Conservation (phyloP, 2,113 vertebrate genomes). For the Talpa occidentalis region DNA sequence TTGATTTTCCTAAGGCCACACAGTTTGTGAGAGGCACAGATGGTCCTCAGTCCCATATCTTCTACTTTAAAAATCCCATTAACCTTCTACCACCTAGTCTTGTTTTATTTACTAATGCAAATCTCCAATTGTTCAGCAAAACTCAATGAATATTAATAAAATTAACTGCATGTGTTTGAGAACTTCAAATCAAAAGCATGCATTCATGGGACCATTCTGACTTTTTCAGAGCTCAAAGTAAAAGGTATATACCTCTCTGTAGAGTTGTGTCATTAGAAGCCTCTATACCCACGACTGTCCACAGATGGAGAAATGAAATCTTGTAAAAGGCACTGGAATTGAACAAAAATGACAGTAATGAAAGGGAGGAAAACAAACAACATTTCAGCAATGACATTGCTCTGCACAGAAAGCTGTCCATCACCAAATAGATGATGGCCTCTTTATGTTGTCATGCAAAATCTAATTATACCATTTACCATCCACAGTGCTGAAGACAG, state of each 20-base stretch:
- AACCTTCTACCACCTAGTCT: conserved; percentile 36
- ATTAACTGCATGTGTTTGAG: conserved; percentile 25
- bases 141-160: conserved; percentile 49
- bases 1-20: conserved; percentile 39
- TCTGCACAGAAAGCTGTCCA: conserved; percentile 66
- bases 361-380: conserved; percentile 75
- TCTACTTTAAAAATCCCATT: conserved; percentile 52
- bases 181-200: conserved; percentile 8
- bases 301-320: conserved; percentile 53
- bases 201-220: not conserved
- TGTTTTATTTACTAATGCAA: conserved; percentile 34
- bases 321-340: conserved; percentile 70
- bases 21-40: not conserved
- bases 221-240: not conserved
- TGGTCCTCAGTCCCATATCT: not conserved
- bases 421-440: conserved; percentile 62
- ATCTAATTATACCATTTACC: conserved; percentile 60
- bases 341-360: conserved; percentile 74
- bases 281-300: conserved; percentile 59
- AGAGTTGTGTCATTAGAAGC: conserved; percentile 70
- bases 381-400: conserved; percentile 57
- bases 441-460: conserved; percentile 73
- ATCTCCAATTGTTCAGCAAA: conserved; percentile 32
- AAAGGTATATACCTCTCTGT: conserved; percentile 47
- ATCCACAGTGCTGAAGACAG: conserved; percentile 32